Conservation (phyloP, 2,888 invertebrate species). For the Chrysolina haemoptera region DNA sequence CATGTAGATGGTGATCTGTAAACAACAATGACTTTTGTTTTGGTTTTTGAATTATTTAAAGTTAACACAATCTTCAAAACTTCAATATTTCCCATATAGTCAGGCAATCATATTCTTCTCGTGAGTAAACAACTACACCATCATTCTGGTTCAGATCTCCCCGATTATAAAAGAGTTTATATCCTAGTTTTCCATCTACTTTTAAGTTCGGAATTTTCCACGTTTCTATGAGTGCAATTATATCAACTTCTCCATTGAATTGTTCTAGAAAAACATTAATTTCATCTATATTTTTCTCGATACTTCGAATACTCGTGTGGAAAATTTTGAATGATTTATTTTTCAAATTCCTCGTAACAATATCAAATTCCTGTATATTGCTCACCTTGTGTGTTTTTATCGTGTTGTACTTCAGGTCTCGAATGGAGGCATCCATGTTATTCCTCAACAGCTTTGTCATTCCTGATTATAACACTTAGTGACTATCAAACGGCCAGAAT, state of each 20-base stretch:
- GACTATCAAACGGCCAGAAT: too few relatives aligned
- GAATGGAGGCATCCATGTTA: slow-evolving; percentile 14
- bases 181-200: neutral
- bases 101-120: too few relatives aligned
- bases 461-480: too few relatives aligned
- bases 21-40: slow-evolving; percentile 20
- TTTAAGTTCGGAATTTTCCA: slow-evolving; percentile 23
- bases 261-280: slow-evolving; percentile 18
- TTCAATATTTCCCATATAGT: slow-evolving; percentile 5
- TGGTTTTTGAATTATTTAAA: slow-evolving; percentile 21
- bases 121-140: neutral
- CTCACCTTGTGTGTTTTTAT: slow-evolving; percentile 25
- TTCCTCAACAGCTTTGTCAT: too few relatives aligned
- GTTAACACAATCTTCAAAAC: slow-evolving; percentile 22
- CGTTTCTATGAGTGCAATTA: slow-evolving; percentile 25
- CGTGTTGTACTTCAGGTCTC: slow-evolving; percentile 16
- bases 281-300: slow-evolving; percentile 10
- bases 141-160: slow-evolving; percentile 24
- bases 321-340: slow-evolving; percentile 8
- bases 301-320: slow-evolving; percentile 8
- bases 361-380: slow-evolving; percentile 16
- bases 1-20: slow-evolving; percentile 21
- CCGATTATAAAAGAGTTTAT: slow-evolving; percentile 22
- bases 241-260: slow-evolving; percentile 8
- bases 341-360: neutral